phyloP scores from a whole-genome alignment of 2,113 vertebrate genomes.

The Forbesichthys agassizii region DNA sequence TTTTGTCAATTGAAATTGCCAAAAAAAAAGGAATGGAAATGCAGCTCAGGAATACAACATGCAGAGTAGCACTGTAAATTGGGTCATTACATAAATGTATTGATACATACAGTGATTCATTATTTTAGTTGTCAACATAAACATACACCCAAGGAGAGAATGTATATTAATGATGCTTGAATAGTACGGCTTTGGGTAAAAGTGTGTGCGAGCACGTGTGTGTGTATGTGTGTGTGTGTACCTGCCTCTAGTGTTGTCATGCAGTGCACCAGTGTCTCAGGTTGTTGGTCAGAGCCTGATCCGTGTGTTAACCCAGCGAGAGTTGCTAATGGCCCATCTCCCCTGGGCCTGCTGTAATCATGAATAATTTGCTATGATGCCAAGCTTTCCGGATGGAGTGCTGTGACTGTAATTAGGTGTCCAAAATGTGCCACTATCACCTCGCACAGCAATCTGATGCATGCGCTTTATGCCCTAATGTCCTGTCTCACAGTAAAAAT shows the following conservation, averaged over 20 bases:
- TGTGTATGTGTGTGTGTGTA: not conserved
- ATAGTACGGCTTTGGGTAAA: too few species aligned
- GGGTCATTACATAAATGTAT: too few species aligned
- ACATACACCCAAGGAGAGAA: not conserved
- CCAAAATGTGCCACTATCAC: not conserved
- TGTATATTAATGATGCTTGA: too few species aligned
- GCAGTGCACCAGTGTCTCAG: not conserved
- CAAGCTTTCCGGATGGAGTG: not conserved
- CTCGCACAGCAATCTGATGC: not conserved
- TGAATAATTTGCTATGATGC: constrained; percentile 27
- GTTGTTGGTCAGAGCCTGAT: not conserved
- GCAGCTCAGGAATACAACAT: too few species aligned
- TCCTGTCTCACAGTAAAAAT: not conserved
- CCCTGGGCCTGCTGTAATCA: constrained; percentile 9
- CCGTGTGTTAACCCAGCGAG: constrained; percentile 15
- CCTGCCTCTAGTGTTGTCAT: not conserved
- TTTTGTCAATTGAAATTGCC: too few species aligned
- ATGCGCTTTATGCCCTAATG: not conserved
- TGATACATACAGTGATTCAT: too few species aligned
- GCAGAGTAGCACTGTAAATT: too few species aligned
- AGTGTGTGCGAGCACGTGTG: not conserved
- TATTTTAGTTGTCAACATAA: not conserved
- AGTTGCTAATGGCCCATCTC: constrained; percentile 16
- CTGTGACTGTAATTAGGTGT: constrained; percentile 6
- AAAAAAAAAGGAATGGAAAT: too few species aligned